Evolutionary conservation across 2,888 invertebrate genomes (phyloP).

Genomic region (Eucera pruinosa): DNA sequence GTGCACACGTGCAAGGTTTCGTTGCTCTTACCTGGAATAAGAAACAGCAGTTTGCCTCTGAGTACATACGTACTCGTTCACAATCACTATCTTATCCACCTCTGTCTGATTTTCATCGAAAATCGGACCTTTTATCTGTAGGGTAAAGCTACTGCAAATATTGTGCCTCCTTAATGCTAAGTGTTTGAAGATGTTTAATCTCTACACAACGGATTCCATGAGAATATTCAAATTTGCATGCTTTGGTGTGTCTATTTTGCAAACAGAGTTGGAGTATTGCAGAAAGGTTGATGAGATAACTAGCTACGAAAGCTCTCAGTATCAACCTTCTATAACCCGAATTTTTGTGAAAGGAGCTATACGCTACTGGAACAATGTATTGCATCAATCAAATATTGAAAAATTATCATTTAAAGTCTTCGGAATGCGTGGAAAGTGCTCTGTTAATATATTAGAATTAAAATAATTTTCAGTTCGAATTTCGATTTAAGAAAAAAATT

Average conservation of each 20-base stretch:
- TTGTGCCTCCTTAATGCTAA: background rate
- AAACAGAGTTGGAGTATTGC: background rate
- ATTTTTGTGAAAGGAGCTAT: too few species aligned
- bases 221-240: constrained; percentile 1
- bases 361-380: too few species aligned
- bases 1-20: constrained; percentile 32
- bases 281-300: background rate
- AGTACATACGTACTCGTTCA: constrained; percentile 3
- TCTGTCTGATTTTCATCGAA: constrained; percentile 19
- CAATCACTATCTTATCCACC: constrained; percentile 13
- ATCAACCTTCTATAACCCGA: too few species aligned
- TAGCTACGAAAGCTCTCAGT: background rate
- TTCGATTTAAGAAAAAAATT: too few species aligned
- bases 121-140: constrained; percentile 6
- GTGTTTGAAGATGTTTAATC: constrained; percentile 18
- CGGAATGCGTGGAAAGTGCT: too few species aligned
- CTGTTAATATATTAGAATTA: too few species aligned
- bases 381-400: too few species aligned
- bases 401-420: too few species aligned
- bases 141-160: background rate
- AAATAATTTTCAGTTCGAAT: too few species aligned
- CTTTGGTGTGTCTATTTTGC: background rate
- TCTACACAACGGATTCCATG: background rate
- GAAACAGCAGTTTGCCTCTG: constrained; percentile 28
- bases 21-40: constrained; percentile 40